A percentile compares a stretch with the other conserved stretches of the same genome.
Conservation (phyloP, 30 jellyfish, hydroid and myxozoan species). For the Morbakka virulenta region DNA sequence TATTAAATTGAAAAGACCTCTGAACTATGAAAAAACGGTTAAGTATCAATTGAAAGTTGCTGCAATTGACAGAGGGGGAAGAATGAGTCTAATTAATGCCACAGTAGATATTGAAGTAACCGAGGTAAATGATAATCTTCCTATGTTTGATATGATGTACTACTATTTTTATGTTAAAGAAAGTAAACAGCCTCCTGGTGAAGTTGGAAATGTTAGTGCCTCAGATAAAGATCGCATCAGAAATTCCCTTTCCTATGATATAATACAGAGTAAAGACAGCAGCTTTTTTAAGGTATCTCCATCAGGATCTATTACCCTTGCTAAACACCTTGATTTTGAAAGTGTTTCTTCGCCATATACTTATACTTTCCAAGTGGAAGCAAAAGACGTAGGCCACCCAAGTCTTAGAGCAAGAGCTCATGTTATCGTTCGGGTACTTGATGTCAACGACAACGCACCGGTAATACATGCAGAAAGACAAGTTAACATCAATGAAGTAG, state of each 20-base stretch:
- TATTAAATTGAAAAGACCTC: conserved; percentile 14
- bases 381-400: conserved; percentile 47
- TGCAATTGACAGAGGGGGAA: conserved; percentile 62
- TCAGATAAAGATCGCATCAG: conserved; percentile 39
- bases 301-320: conserved; percentile 61
- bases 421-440: conserved; percentile 48
- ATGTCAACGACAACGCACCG: conserved; percentile 86
- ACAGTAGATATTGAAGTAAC: conserved; percentile 50
- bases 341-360: conserved; percentile 7
- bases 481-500: conserved; percentile 57
- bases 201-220: conserved; percentile 49
- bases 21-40: conserved; percentile 50
- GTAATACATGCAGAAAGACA: conserved; percentile 52
- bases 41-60: conserved; percentile 30
- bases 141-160: conserved; percentile 20
- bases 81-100: conserved; percentile 24
- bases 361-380: conserved; percentile 51
- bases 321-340: conserved; percentile 61
- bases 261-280: background rate
- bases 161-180: conserved; percentile 52
- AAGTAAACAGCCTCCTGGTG: background rate
- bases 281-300: conserved; percentile 44
- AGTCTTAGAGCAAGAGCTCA: conserved; percentile 39
- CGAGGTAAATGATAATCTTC: conserved; percentile 82
- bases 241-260: background rate